Base-by-base conservation (phyloP, 2,888 invertebrate species). In the Eilema griseolum region DNA sequence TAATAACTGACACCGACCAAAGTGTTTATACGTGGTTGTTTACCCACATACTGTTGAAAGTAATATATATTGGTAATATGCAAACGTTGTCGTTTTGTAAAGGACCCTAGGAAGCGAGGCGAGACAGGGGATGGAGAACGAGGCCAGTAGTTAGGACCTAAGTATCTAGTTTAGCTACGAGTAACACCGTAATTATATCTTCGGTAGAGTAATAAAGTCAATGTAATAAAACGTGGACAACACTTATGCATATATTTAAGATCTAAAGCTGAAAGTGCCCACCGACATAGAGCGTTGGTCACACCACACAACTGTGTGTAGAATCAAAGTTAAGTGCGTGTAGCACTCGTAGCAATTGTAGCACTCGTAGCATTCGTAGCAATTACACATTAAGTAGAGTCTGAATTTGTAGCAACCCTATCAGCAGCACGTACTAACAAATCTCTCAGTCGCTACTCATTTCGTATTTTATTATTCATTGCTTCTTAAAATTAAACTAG, bases 401-500 rank as follows among this genome's bases (percentile, higher is more conserved):
- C 10, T 67, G 61, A 63, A 70, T 68, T 56, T 33, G 59, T 73
- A 64, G 57, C 41, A 23, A 76, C 74, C 68, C 71, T 70, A 69
- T 81, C 41, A 41, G 68, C 71, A 69, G 66, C 62, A 62, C 65
- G 63, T 72, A 69, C 67, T 74, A 80, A 81, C 79, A 73, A 81
- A 81, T 79, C 60, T 67, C 68, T 46, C 61, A n/a, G 71, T 72
- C 52, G 31, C 46, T 16, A 33, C 24, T 31, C 28, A 20, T 65
- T 69, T 65, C 52, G 16, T 41, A 41, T 41, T 65, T 61, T 65
- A 69, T 65, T 33, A 33, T 46, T 59, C 20, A 66, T 71, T 31
- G 64, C 73, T 74, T 23, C 70, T 69, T 61, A 52, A 67, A 73
- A 67, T 16, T 31, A 68, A 70, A 61, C 59, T 68, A 70, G 63